Percentiles rank a stretch among this genome's conserved stretches.
These are phyloP conservation scores for Amiota mariae DNA, from an alignment of 2,888 invertebrate species.

Conservation along the genomic window DNA sequence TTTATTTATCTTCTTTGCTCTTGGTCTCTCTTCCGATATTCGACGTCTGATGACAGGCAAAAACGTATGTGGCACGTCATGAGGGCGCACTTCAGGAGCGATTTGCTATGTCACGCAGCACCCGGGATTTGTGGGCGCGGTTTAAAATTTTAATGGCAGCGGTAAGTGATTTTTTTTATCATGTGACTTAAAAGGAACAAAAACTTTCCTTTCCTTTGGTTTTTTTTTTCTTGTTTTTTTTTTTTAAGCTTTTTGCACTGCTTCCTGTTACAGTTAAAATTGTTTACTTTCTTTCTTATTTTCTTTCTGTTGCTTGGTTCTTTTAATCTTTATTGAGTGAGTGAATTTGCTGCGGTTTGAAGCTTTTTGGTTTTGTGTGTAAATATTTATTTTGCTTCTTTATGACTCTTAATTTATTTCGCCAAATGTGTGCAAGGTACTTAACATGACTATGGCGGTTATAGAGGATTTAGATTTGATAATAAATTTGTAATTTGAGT, in stretches of 20 bases:
- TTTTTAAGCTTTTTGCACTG: background rate
- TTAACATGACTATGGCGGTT: too few species aligned
- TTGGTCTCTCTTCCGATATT: conserved; percentile 34
- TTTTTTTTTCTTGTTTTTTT: background rate
- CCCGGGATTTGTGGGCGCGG: conserved; percentile 87
- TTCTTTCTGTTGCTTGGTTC: conserved; percentile 6
- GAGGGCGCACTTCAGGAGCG: conserved; percentile 92
- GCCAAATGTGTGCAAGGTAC: too few species aligned
- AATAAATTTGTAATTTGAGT: too few species aligned
- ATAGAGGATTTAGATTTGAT: too few species aligned
- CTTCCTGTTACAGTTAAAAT: background rate
- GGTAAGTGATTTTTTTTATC: conserved; percentile 76
- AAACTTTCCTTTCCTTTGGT: background rate
- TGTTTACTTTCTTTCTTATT: background rate
- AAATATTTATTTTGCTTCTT: background rate
- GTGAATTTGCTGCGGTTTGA: background rate
- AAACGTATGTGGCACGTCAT: conserved; percentile 89
- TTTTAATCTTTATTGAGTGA: background rate
- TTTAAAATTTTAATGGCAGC: conserved; percentile 86
- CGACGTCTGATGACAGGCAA: conserved; percentile 77
- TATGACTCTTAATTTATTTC: too few species aligned
- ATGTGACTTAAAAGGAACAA: background rate
- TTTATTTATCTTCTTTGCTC: conserved; percentile 7
- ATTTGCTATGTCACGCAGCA: conserved; percentile 90
- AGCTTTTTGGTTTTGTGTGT: background rate